phyloP scores from a whole-genome alignment of 2,113 vertebrate genomes.

The Grammomys dolichurus region DNA sequence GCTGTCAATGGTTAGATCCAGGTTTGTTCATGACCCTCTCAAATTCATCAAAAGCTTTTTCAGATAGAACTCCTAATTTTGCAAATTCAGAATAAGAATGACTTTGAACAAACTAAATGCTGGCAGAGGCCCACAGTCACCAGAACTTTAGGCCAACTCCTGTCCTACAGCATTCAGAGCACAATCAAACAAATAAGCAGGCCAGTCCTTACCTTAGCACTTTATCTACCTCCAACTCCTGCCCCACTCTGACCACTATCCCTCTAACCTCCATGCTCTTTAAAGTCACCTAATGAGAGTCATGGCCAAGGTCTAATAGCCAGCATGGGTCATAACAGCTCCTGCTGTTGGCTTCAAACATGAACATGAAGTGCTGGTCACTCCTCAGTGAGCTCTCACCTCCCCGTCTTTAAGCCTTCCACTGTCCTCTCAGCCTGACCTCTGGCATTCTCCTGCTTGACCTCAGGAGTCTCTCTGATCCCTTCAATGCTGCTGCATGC shows the following conservation, averaged over 20 bases:
- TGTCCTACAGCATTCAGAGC: background rate
- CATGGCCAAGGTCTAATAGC: background rate
- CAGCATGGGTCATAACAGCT: background rate
- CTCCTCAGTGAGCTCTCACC: background rate
- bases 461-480: background rate
- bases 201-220: background rate
- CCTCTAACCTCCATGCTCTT: background rate
- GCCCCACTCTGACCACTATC: background rate
- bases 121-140: background rate
- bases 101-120: background rate
- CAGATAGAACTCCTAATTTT: background rate
- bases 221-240: background rate
- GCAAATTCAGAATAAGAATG: background rate
- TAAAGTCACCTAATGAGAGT: background rate
- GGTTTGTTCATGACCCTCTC: background rate
- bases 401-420: background rate
- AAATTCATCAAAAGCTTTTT: conserved; percentile 1
- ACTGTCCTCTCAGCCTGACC: background rate
- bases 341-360: background rate
- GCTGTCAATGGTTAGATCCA: background rate
- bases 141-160: background rate
- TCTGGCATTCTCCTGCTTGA: background rate
- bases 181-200: background rate
- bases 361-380: background rate
- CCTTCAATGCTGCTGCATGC: background rate